Evolutionary conservation across 2,113 vertebrate species (phyloP).

Genomic region (Atrichornis clamosus): DNA sequence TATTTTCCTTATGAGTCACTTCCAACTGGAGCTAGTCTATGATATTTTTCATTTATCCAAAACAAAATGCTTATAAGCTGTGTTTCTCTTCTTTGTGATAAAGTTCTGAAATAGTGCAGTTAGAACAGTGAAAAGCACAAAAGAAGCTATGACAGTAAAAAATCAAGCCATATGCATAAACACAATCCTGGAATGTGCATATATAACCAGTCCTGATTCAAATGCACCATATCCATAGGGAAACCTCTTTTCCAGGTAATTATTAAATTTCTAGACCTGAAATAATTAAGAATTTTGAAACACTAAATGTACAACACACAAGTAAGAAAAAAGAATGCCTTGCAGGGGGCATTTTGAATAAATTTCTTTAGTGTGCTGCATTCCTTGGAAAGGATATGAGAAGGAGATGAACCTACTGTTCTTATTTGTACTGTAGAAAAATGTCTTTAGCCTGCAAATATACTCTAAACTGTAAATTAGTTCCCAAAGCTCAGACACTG

Average conservation of each 20-base stretch:
- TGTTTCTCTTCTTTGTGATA: background rate
- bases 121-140: background rate
- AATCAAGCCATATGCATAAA: background rate
- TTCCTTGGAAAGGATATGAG: background rate
- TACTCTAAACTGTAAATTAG: background rate
- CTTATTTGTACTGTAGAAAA: background rate
- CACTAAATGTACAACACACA: background rate
- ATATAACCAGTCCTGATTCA: background rate
- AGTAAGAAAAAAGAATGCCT: background rate
- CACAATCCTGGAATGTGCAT: background rate
- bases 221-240: background rate
- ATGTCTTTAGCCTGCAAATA: background rate
- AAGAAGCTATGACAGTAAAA: background rate
- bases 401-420: background rate
- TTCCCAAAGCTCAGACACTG: background rate
- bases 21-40: background rate
- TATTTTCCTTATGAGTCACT: background rate
- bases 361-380: background rate
- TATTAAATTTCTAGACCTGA: background rate
- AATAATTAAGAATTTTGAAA: background rate
- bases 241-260: background rate
- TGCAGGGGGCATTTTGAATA: background rate
- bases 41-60: background rate
- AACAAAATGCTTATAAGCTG: background rate
- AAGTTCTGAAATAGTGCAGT: background rate